Evolutionary conservation across 2,113 vertebrate genomes (phyloP), one percentile per base, ranked within the genome.

Genomic region (Halichoerus grypus): DNA sequence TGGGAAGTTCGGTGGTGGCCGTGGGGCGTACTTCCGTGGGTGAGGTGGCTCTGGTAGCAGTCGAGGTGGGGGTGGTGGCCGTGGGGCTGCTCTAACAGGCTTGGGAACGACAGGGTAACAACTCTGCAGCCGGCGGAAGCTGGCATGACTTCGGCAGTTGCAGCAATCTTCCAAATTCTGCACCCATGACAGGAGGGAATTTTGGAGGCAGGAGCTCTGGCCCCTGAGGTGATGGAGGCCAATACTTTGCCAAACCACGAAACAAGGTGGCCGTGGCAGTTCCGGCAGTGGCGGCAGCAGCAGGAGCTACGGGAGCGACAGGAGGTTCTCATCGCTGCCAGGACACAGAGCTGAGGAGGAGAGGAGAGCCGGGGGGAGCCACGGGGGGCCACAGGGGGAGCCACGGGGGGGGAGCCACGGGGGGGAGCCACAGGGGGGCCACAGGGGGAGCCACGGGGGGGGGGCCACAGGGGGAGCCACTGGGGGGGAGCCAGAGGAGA

Each of bases 311-410:
- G 28, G 63, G 12, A 98, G 98, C 15, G 98, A 98, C 53, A 98
- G 99, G 59, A 98, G 99, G 67, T 99, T 99, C 98, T 99, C 97
- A 98, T 69, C 55, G 36, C 85, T 63, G 8, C 59, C n/a, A 59
- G 22, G 61, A 99, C 99, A 99, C 99, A 99, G 98, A 99, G 99
- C 99, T 99, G 99, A 99, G 97, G 97, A 96, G 99, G 99, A 99
- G 99, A 99, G 99, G 99, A 31, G 61, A 31, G 61, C 61, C 5
- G 4, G 61, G 24, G 10, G 59, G 4, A 5, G 59, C 59, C 59
- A 63, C 59, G 4, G 24, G 9, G 46, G 46, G 9, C 46, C 46
- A 49, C 9, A 7, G 49, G 49, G 49, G 49, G 49, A 49, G 9
- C 49, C 49, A 49, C 49, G 49, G 1, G 49, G 49, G 1, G 49